phyloP scores from a whole-genome alignment of 2,888 invertebrate genomes.

The Ennomos erosarius region DNA sequence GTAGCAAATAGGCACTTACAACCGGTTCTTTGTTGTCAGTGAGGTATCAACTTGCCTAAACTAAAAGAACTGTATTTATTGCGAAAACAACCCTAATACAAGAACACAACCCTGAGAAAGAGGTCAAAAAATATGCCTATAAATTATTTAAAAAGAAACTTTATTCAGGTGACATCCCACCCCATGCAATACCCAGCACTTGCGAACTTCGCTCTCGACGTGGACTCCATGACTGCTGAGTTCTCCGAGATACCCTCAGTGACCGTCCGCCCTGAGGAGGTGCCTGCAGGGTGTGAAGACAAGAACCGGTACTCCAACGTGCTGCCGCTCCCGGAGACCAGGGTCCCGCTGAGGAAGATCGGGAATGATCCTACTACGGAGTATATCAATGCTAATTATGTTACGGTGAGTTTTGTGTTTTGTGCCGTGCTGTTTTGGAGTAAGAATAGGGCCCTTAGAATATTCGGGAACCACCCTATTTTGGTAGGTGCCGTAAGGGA shows the following conservation, averaged over 20 bases:
- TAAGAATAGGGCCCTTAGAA: no score
- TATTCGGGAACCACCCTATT: no score
- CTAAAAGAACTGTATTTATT: no score
- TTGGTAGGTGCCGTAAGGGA: no score
- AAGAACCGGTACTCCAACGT: constrained; percentile 97
- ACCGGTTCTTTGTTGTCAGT: no score
- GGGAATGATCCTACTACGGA: constrained; percentile 92
- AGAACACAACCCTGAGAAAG: no score
- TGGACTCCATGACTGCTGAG: constrained; percentile 91
- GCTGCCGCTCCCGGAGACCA: constrained; percentile 96
- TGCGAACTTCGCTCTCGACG: constrained; percentile 89
- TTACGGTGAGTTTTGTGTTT: constrained; percentile 90
- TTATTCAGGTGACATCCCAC: constrained; percentile 86
- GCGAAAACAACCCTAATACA: no score
- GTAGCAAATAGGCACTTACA: no score
- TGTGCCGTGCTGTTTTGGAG: no score
- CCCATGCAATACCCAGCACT: constrained; percentile 92
- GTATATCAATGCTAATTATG: constrained; percentile 97
- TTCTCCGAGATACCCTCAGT: constrained; percentile 93
- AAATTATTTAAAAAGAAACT: no score
- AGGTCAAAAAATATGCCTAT: no score
- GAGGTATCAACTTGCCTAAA: no score
- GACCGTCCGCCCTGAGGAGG: constrained; percentile 91
- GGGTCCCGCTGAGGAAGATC: constrained; percentile 90
- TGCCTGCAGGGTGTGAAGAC: constrained; percentile 94